These are phyloP conservation scores for Gallinago solitaria DNA, from an alignment of 2,797 vertebrate species.

Conservation along the genomic window DNA sequence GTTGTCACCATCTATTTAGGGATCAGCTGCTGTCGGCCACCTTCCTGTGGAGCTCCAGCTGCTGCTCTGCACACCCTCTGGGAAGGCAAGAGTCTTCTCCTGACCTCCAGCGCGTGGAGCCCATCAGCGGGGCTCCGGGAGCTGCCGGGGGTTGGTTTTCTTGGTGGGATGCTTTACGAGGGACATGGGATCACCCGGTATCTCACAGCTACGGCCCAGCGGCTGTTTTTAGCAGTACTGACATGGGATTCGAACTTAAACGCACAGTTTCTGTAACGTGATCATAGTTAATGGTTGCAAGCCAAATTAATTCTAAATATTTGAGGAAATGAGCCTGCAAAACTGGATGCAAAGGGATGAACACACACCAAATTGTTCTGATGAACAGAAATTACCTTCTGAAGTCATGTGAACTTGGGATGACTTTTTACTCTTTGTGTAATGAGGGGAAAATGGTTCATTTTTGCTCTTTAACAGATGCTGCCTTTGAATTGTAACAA, in stretches of 20 bases:
- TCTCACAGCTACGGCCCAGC: not conserved
- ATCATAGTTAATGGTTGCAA: not conserved
- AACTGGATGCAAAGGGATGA: not conserved
- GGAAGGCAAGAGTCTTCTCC: not conserved
- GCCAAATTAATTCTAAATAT: constrained; percentile 25
- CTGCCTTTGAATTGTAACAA: constrained; percentile 52
- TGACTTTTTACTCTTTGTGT: constrained; percentile 41
- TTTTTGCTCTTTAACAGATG: constrained; percentile 55
- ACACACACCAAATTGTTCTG: constrained; percentile 22
- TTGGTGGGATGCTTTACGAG: not conserved
- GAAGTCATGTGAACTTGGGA: constrained; percentile 52
- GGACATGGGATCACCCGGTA: not conserved
- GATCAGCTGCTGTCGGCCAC: not conserved
- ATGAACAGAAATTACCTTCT: constrained; percentile 54
- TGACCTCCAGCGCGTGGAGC: accelerated
- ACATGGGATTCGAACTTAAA: not conserved
- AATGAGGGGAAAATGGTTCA: constrained; percentile 20
- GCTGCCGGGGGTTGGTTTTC: not conserved
- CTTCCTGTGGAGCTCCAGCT: not conserved
- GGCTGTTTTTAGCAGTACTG: not conserved
- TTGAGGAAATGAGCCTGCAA: constrained; percentile 10
- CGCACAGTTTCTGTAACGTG: not conserved
- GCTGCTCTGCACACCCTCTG: not conserved
- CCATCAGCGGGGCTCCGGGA: not conserved
- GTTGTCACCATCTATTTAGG: accelerated